These are phyloP conservation scores for Caerostris extrusa DNA, from an alignment of 1,140 invertebrate species.

Conservation along the genomic window DNA sequence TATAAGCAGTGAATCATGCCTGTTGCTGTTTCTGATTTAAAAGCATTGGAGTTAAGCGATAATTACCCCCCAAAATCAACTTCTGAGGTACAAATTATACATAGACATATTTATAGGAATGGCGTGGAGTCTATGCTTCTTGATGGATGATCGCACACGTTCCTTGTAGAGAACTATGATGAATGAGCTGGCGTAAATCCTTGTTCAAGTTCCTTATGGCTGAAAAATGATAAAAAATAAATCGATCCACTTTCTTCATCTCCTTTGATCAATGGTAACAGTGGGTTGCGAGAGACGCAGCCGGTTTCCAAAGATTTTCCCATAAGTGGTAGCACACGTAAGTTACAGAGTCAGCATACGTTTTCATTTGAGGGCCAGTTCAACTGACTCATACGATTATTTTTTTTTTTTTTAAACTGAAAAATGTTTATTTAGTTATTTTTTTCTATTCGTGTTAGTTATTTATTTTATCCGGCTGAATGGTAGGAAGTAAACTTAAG, in stretches of 20 bases:
- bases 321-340: conserved; percentile 61
- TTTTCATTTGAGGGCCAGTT: conserved; percentile 66
- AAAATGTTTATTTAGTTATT: conserved; percentile 69
- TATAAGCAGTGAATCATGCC: no score
- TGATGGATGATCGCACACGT: conserved; percentile 70
- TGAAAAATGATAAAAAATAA: conserved; percentile 43
- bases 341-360: conserved; percentile 67
- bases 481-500: conserved; percentile 45
- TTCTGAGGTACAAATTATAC: background rate
- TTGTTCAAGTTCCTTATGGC: conserved; percentile 51
- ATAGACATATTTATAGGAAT: conserved; percentile 65
- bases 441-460: conserved; percentile 7
- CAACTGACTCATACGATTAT: conserved; percentile 42
- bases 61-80: background rate
- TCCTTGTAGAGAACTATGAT: conserved; percentile 57
- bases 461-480: conserved; percentile 61
- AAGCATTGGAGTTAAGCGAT: no score
- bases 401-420: background rate
- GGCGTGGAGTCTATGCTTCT: conserved; percentile 49
- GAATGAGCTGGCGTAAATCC: conserved; percentile 70
- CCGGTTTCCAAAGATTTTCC: conserved; percentile 57
- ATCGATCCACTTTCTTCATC: conserved; percentile 72
- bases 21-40: no score
- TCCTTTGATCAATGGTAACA: conserved; percentile 75
- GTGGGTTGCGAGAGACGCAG: background rate